Evolutionary conservation across 1,140 invertebrate species (phyloP), one percentile per base, ranked within the genome.

Genomic region (Anagrus nilaparvatae): DNA sequence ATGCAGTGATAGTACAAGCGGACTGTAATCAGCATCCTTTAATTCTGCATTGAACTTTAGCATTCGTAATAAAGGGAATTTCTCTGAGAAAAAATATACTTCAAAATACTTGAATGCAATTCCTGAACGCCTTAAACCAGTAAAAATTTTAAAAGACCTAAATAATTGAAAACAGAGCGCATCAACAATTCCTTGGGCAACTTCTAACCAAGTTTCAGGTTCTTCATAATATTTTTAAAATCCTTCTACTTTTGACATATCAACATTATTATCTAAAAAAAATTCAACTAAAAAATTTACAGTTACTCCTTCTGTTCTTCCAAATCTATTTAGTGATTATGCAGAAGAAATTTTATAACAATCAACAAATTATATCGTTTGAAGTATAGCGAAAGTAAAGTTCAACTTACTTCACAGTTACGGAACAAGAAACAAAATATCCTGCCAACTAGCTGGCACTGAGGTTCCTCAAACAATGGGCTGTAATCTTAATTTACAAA

Each of bases 301-400:
- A n/a, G n/a, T n/a, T n/a, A 23, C 49, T 5, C 44, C 52, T 3
- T 56, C 53, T 34, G 31, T 38, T 6, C n/a, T 31, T 3, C 18
- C 8, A 2, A 48, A 50, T 44, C 24, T 43, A 8, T 64, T 60
- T 28, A 49, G 55, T 17, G 51, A 62, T 49, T 86, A 85, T 55
- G 79, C 82, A 35, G 85, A 88, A 63, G 89, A 86, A 5, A 86
- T 91, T 65, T 60, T 91, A 5, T 87, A 91, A 65, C 85, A 91
- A 61, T 84, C 86, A 0, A 92, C 87, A 1, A 81, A 92, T 63
- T 92, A 87, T 54, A 87, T n/a, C n/a, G 87, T 49, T 64, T 91
- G 31, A 72, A 84, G 14, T 93, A 90, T 54, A 79, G 79, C 2
- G 88, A 13, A 67, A 68, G 13, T 58, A 59, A 25, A 55, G 46